Conservation (phyloP, 2,888 invertebrate genomes). For the Rhodophaea formosa region DNA sequence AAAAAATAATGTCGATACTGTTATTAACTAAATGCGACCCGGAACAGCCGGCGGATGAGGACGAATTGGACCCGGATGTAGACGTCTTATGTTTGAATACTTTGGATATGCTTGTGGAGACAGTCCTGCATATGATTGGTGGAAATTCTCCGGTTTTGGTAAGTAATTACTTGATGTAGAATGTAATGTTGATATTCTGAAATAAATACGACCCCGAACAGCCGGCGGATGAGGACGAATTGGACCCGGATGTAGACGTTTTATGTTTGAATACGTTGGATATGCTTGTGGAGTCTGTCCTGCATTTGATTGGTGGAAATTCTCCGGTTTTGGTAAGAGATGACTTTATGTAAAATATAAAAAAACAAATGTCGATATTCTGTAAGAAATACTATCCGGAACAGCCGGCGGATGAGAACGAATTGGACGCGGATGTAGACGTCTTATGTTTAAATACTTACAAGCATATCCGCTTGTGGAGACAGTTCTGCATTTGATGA, state of each 20-base stretch:
- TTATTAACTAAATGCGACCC: constrained; percentile 79
- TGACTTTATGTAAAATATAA: no score
- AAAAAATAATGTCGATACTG: no score
- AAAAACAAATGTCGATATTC: no score
- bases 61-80: constrained; percentile 84
- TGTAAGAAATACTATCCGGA: constrained; percentile 78
- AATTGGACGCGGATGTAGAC: constrained; percentile 86
- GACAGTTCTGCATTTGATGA: constrained; percentile 90
- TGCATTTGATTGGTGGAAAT: constrained; percentile 89
- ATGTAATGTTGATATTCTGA: constrained; percentile 82
- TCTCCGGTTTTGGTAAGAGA: constrained; percentile 83
- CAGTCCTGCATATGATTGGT: constrained; percentile 90
- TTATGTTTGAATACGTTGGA: constrained; percentile 90
- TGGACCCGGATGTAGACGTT: constrained; percentile 89
- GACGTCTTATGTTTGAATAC: constrained; percentile 91
- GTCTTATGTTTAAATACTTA: constrained; percentile 88
- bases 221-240: constrained; percentile 61
- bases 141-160: constrained; percentile 86
- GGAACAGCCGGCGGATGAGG: constrained; percentile 65
- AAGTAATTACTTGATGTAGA: no score
- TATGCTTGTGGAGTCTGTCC: constrained; percentile 91
- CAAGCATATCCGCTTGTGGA: constrained; percentile 94
- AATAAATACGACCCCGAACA: constrained; percentile 75
- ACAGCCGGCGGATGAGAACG: constrained; percentile 62
- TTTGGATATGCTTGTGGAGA: constrained; percentile 92